These are phyloP conservation scores for Moxostoma hubbsi DNA, from an alignment of 2,797 vertebrate species.

Conservation along the genomic window DNA sequence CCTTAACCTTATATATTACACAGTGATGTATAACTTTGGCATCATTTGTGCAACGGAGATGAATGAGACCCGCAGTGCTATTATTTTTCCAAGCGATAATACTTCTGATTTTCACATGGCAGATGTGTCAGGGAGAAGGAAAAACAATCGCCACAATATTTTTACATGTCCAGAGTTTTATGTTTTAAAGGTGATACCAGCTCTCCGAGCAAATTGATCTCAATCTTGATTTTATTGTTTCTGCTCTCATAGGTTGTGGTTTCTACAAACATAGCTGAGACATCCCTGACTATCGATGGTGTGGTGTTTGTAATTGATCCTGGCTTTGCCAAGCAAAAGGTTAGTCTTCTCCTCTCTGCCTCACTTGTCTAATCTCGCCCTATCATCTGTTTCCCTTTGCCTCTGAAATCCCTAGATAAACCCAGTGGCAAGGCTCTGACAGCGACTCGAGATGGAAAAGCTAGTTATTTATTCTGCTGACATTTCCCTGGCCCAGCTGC, in stretches of 20 bases:
- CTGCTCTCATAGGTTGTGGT: constrained; percentile 87
- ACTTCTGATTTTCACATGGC: neutral
- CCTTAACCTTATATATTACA: neutral
- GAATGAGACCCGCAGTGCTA: neutral
- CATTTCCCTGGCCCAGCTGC: constrained; percentile 76
- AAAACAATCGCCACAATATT: neutral
- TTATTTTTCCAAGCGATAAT: neutral
- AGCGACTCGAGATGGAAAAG: constrained; percentile 74
- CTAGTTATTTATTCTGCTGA: constrained; percentile 79
- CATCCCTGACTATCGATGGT: constrained; percentile 95
- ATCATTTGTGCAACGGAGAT: neutral
- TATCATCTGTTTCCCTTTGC: constrained; percentile 74
- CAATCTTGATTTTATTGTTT: constrained; percentile 50
- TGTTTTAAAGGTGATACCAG: neutral
- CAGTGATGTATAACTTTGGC: neutral
- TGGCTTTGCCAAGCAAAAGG: constrained; percentile 99
- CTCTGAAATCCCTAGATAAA: constrained; percentile 79
- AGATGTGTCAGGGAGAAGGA: too few relatives aligned
- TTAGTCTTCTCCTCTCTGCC: constrained; percentile 67
- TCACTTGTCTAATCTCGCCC: constrained; percentile 70
- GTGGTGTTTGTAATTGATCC: constrained; percentile 99
- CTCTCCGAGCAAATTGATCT: constrained; percentile 16
- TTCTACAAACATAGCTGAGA: constrained; percentile 98
- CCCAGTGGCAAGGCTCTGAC: constrained; percentile 69
- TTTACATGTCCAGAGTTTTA: neutral